Evolutionary conservation across 2,888 invertebrate species (phyloP).

Genomic region (Arge pagana): DNA sequence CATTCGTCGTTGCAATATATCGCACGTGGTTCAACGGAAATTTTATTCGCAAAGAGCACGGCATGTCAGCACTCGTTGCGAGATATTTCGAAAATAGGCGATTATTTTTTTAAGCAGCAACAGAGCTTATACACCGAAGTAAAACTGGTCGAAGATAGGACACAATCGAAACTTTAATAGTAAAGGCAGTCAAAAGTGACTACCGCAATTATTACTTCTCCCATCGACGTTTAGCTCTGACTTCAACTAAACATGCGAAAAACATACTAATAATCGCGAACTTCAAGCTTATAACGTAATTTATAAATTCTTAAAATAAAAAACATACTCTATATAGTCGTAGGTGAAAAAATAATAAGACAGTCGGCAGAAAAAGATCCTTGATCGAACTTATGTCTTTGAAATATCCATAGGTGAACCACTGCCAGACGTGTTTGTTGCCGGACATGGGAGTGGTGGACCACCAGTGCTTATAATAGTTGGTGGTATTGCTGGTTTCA

Average conservation of each 20-base stretch:
- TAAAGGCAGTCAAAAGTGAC: no score
- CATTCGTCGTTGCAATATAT: no score
- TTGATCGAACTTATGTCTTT: slow-evolving; percentile 47
- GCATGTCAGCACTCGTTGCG: no score
- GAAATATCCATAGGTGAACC: slow-evolving; percentile 58
- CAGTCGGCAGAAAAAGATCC: not conserved
- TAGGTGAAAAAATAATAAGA: not conserved
- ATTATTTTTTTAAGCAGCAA: no score
- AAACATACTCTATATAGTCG: not conserved
- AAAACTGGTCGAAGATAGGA: no score
- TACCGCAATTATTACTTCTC: no score
- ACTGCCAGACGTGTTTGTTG: slow-evolving; percentile 42
- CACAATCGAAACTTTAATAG: no score
- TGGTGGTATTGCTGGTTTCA: slow-evolving; percentile 82
- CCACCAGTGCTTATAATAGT: slow-evolving; percentile 62
- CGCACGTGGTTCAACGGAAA: no score
- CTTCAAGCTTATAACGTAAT: not conserved
- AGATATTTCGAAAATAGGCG: no score
- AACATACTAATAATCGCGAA: not conserved
- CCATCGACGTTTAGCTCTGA: slow-evolving; percentile 5
- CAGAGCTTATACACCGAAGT: no score
- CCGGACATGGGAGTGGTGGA: slow-evolving; percentile 43
- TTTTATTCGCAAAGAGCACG: no score
- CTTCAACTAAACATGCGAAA: not conserved
- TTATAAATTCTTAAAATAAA: not conserved